Evolutionary conservation across 1,140 invertebrate genomes (phyloP).

Genomic region (Pogonomyrmex barbatus): DNA sequence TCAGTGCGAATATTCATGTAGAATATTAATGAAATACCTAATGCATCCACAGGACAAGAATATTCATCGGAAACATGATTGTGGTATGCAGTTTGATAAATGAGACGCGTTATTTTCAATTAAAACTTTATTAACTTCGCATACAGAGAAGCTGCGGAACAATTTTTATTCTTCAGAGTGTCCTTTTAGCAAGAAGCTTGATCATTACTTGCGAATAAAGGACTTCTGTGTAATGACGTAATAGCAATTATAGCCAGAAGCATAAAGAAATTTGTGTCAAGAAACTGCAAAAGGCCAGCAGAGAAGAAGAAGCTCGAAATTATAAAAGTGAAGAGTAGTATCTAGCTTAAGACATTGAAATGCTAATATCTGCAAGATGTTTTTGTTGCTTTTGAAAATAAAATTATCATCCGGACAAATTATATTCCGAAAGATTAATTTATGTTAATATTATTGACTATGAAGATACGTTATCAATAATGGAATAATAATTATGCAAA

Average conservation of each 20-base stretch:
- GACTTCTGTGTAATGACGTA: conserved; percentile 53
- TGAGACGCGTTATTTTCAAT: conserved; percentile 27
- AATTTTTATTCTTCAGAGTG: background rate
- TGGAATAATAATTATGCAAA: background rate
- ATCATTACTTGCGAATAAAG: conserved; percentile 3
- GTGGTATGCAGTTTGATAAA: background rate
- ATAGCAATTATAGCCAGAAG: conserved; percentile 45
- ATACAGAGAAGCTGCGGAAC: background rate
- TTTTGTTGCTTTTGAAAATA: background rate
- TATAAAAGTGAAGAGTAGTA: background rate
- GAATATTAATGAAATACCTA: conserved; percentile 25
- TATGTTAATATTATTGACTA: background rate
- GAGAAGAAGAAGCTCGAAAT: conserved; percentile 20
- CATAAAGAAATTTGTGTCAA: conserved; percentile 39
- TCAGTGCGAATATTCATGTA: background rate
- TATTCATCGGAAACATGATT: background rate
- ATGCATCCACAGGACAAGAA: background rate
- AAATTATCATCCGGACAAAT: background rate
- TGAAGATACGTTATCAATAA: background rate
- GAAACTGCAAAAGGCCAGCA: conserved; percentile 5
- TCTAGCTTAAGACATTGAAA: background rate
- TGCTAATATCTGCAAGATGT: background rate
- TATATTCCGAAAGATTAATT: background rate
- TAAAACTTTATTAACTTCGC: too few species aligned
- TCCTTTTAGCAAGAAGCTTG: conserved; percentile 5